These are phyloP conservation scores for Brachyopa scutellaris DNA, from an alignment of 2,888 invertebrate species.

Conservation along the genomic window DNA sequence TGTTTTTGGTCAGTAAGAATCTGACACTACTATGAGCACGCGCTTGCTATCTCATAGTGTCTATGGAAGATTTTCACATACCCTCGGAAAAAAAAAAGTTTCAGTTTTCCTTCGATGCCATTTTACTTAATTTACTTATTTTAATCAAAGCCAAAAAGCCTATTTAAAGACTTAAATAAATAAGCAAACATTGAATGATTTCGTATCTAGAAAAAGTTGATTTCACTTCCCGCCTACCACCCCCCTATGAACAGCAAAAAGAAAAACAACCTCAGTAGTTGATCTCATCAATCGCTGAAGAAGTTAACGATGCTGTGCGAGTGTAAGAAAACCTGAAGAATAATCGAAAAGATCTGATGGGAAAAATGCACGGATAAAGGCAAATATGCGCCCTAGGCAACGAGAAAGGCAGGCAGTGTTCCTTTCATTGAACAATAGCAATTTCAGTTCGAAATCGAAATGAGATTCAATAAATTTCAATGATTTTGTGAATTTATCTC, in stretches of 20 bases:
- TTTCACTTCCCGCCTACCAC: no score
- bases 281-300: conserved; percentile 60
- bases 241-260: neutral
- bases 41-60: no score
- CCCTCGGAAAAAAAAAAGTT: no score
- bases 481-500: conserved; percentile 70
- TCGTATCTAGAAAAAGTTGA: neutral
- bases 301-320: conserved; percentile 49
- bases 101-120: no score
- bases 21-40: no score
- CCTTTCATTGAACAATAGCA: conserved; percentile 66
- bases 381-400: conserved; percentile 64
- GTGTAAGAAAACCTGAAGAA: conserved; percentile 39
- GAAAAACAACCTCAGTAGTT: conserved; percentile 54
- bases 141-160: neutral
- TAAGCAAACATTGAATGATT: conserved; percentile 6
- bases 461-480: conserved; percentile 70
- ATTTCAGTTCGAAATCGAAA: conserved; percentile 67
- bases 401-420: conserved; percentile 38
- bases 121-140: neutral
- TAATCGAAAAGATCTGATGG: conserved; percentile 38
- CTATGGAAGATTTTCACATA: no score
- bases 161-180: neutral
- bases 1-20: no score
- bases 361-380: conserved; percentile 52